Conservation (phyloP, 2,113 vertebrate species). For the Dascyllus trimaculatus region DNA sequence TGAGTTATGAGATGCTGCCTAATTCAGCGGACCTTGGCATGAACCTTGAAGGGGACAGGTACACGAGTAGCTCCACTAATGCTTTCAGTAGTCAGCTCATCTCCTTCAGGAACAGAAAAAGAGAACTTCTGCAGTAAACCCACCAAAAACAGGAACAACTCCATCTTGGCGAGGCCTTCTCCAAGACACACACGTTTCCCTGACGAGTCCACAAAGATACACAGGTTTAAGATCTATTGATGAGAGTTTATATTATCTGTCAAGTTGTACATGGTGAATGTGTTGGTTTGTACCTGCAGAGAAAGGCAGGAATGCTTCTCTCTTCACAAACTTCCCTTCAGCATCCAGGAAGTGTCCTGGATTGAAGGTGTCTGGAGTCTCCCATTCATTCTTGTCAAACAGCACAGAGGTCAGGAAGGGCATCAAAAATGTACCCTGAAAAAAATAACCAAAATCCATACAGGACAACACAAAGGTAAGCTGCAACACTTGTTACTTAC, state of each 20-base stretch:
- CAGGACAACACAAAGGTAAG: not conserved
- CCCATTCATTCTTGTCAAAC: slow-evolving; percentile 86
- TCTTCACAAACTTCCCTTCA: slow-evolving; percentile 87
- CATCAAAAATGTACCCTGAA: slow-evolving; percentile 84
- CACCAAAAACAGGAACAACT: slow-evolving; percentile 89
- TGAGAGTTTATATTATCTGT: no score
- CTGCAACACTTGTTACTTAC: not conserved
- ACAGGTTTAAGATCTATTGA: not conserved
- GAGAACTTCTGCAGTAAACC: slow-evolving; percentile 85
- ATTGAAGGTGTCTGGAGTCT: slow-evolving; percentile 88
- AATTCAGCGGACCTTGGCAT: slow-evolving; percentile 59
- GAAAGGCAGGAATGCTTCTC: slow-evolving; percentile 88
- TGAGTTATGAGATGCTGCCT: not conserved
- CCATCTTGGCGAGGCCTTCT: slow-evolving; percentile 84
- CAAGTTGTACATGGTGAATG: not conserved
- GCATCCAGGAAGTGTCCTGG: slow-evolving; percentile 89
- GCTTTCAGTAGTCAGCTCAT: slow-evolving; percentile 66
- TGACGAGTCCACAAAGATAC: slow-evolving; percentile 47
- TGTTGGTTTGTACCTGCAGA: slow-evolving; percentile 84
- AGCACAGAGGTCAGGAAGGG: slow-evolving; percentile 88
- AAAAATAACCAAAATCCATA: not conserved
- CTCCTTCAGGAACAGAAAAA: slow-evolving; percentile 69
- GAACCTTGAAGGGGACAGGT: slow-evolving; percentile 76
- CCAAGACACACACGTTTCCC: slow-evolving; percentile 87
- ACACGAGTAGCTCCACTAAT: slow-evolving; percentile 37